Evolutionary conservation across 2,797 vertebrate genomes (phyloP).

Genomic region (Notolabrus celidotus): DNA sequence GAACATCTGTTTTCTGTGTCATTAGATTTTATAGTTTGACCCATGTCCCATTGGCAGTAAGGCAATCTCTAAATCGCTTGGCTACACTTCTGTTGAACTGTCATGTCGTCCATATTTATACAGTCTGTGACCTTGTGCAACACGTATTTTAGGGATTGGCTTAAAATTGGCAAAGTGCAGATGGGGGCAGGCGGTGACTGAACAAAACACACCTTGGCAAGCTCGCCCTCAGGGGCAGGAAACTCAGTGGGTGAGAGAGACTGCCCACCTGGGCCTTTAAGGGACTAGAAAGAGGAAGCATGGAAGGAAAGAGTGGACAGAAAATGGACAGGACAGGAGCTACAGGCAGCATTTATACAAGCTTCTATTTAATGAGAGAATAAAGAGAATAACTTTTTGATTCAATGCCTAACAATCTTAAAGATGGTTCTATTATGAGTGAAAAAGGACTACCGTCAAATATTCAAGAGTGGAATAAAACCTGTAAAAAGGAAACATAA

Average conservation of each 20-base stretch:
- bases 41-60: no score
- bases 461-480: background rate
- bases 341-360: conserved; percentile 3
- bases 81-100: no score
- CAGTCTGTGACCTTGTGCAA: background rate
- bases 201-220: conserved; percentile 90
- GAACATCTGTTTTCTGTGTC: no score
- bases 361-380: no score
- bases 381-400: no score
- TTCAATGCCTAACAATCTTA: background rate
- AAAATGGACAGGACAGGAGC: conserved; percentile 29
- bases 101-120: no score
- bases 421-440: conserved; percentile 12
- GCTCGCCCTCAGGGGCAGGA: conserved; percentile 89
- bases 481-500: background rate
- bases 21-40: no score
- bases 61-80: no score
- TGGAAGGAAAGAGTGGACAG: conserved; percentile 45
- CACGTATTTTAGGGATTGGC: background rate
- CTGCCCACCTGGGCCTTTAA: conserved; percentile 92
- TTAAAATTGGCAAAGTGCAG: conserved; percentile 1
- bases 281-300: conserved; percentile 85
- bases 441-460: background rate
- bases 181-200: conserved; percentile 74
- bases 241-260: conserved; percentile 89